Conservation (phyloP, 2,113 vertebrate species). For the Pteruthius melanotis region DNA sequence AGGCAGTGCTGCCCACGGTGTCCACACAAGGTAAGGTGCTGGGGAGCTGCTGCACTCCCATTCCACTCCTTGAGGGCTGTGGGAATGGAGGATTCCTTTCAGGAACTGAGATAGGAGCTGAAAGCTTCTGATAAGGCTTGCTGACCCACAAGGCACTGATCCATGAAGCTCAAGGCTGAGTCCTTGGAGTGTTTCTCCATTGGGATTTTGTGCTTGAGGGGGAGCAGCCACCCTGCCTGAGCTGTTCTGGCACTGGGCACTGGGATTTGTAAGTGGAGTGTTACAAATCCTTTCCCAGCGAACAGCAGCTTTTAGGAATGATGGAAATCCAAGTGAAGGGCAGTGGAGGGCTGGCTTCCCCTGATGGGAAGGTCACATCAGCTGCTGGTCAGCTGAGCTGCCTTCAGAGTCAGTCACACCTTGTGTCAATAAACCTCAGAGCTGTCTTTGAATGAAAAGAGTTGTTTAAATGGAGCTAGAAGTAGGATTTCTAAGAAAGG, state of each 20-base stretch:
- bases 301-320: not conserved
- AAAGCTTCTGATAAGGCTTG: not conserved
- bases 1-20: constrained; percentile 50
- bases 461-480: not conserved
- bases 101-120: not conserved
- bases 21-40: constrained; percentile 61
- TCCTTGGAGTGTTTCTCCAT: not conserved
- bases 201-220: not conserved
- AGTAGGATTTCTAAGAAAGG: not conserved
- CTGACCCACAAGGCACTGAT: not conserved
- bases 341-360: not conserved
- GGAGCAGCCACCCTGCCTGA: not conserved
- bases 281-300: not conserved
- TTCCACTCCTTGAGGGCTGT: not conserved
- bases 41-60: not conserved
- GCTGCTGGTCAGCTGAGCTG: constrained; percentile 11
- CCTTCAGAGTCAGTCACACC: not conserved
- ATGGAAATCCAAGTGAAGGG: not conserved
- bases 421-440: not conserved
- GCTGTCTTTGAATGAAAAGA: not conserved
- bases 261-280: not conserved
- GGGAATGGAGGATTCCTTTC: not conserved
- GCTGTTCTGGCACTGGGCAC: not conserved
- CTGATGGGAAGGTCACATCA: not conserved
- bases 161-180: not conserved